Evolutionary conservation across 1,140 invertebrate genomes (phyloP), one percentile per base, ranked within the genome.

Genomic region (Cherax destructor): DNA sequence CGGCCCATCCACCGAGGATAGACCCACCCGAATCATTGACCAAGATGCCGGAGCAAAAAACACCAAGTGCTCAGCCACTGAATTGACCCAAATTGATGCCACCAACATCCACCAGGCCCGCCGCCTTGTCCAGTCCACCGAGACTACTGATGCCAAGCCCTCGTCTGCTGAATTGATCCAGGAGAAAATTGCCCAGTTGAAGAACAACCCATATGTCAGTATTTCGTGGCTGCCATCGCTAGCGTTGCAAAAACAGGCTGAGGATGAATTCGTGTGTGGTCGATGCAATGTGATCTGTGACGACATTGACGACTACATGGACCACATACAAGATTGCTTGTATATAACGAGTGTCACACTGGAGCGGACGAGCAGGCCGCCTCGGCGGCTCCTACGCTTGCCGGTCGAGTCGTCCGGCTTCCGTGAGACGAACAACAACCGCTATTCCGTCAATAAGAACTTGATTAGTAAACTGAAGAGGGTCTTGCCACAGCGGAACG

Each of bases 281-380:
- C 83, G 88, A 9, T 91, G 88, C 24, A 91, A 91, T 72, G 88
- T 91, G 49, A 24, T 91, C 16, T 91, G 88, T 80, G 88, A 91
- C 72, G 88, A 91, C 72, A 91, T 91, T 83, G 88, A 91, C 30
- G 88, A 91, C 74, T 91, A 91, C 47, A 91, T 91, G 88, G 88
- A 91, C 76, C 88, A 91, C 61, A 74, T 91, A 11, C 83, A 91
- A n/a, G 88, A 91, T 74, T 91, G 88, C 47, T 83, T 91, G 0
- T 80, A 81, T 18, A 91, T 91, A 41, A 85, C 88, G 16, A 78
- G 69, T 69, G 88, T 91, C 4, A 86, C 81, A 1, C 59, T 91
- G 16, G 83, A 91, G 30, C 83, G 74, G 7, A 69, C 59, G 10
- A 30, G 74, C 4, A 69, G 56, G 21, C 88, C 88, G 9, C 81